Base-by-base conservation (phyloP, 2,113 vertebrate genomes). In the Catagonus wagneri region DNA sequence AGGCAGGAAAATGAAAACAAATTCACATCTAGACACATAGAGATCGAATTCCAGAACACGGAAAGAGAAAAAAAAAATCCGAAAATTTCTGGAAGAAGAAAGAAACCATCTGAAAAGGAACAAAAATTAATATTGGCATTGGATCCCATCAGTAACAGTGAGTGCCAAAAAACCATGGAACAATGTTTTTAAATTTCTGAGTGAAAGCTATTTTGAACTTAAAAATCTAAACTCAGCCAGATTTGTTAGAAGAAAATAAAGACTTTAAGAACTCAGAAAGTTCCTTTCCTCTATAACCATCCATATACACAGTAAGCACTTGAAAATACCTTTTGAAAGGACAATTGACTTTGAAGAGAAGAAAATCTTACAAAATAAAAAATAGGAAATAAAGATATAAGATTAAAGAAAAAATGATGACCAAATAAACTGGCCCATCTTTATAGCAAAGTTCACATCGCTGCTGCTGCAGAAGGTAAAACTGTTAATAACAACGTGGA, bases 121-220 rank as follows among this genome's bases (percentile, higher is more conserved):
- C 61, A 90, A 90, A 29, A 66, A 56, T 56, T 56, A 54, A 66
- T 27, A 90, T 7, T 56, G 61, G 50, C 50, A 68, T 15, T 0
- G 1, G 9, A 74, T 11, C 23, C 16, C 29, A 52, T 39, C 27
- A n/a, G 20, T 29, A 68, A 61, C 13, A 44, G 16, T 20, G 25
- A 16, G 27, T 54, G 8, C 34, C 16, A 20, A 69, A 54, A 75
- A 61, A 36, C 36, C 3, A 44, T 4, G n/a, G n/a, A 11, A 34
- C 27, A 56, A 58, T 65, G 23, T 39, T 83, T 94, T n/a, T 10
- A 17, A 93, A 92, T 65, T 81, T 68, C 27, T n/a, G 34, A 69
- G 27, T 56, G 52, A 89, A 75, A 78, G 58, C 71, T 80, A 65
- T 89, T 78, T 89, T 93, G 32, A 92, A 84, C 85, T 79, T 79